phyloP scores from a whole-genome alignment of 92 coral and sea anemone genomes.

The Epizoanthus stellaris region DNA sequence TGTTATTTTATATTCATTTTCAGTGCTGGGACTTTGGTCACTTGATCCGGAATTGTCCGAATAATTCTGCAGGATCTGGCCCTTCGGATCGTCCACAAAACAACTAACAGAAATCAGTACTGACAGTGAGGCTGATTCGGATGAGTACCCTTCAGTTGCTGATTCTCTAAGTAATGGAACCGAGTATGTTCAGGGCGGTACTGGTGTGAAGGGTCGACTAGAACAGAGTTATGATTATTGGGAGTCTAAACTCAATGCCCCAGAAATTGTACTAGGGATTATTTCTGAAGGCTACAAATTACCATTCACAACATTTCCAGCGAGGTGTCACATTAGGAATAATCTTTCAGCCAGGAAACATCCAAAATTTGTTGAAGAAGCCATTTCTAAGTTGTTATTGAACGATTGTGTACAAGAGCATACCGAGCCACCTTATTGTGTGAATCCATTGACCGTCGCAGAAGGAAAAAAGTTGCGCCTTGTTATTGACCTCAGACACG shows the following conservation, averaged over 20 bases:
- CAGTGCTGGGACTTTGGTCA: conserved; percentile 45
- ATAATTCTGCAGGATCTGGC: background rate
- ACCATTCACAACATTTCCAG: conserved; percentile 46
- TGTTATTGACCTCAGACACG: conserved; percentile 52
- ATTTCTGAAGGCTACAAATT: conserved; percentile 54
- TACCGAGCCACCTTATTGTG: conserved; percentile 31
- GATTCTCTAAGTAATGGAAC: background rate
- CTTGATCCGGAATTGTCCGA: conserved; percentile 18
- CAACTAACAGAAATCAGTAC: background rate
- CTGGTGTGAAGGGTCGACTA: conserved; percentile 38
- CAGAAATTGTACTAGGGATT: conserved; percentile 3
- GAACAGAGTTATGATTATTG: conserved; percentile 30
- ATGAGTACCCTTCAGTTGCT: conserved; percentile 20
- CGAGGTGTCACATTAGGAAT: conserved; percentile 36
- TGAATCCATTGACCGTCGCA: conserved; percentile 47
- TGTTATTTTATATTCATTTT: background rate
- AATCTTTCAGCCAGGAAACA: conserved; percentile 46
- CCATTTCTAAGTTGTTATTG: conserved; percentile 47
- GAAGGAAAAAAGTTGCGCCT: conserved; percentile 47
- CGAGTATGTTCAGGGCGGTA: conserved; percentile 31
- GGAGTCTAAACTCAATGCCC: conserved; percentile 27
- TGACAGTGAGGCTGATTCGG: conserved; percentile 1
- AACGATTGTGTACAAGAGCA: conserved; percentile 29
- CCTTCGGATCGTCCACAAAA: background rate
- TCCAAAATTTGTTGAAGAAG: conserved; percentile 47